Evolutionary conservation across 2,888 invertebrate species (phyloP).

Genomic region (Gisinianus flammeolus): DNA sequence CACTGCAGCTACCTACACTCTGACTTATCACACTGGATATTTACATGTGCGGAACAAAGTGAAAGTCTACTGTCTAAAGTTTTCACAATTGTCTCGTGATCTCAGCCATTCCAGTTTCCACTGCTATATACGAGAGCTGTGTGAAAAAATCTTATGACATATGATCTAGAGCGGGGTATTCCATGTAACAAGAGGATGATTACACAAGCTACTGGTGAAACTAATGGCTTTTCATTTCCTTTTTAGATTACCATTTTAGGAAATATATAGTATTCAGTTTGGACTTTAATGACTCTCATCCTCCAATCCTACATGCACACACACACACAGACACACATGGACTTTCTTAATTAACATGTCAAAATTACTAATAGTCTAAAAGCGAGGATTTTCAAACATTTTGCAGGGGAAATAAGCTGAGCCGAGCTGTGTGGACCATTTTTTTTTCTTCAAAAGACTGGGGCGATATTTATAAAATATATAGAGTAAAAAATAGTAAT

Average conservation of each 20-base stretch:
- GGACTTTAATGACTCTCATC: constrained; percentile 24
- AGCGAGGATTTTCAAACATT: too few relatives aligned
- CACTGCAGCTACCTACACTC: neutral
- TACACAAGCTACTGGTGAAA: neutral
- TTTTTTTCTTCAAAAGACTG: too few relatives aligned
- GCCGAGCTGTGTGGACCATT: too few relatives aligned
- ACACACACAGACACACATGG: neutral
- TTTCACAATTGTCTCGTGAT: too few relatives aligned
- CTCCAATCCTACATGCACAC: neutral
- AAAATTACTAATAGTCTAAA: too few relatives aligned
- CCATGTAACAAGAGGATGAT: neutral
- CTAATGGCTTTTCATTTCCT: constrained; percentile 36
- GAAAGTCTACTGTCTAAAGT: neutral
- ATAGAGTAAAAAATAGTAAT: neutral
- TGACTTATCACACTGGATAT: neutral
- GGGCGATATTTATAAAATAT: too few relatives aligned
- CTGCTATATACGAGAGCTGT: too few relatives aligned
- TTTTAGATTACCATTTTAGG: constrained; percentile 31
- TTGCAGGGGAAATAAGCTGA: too few relatives aligned
- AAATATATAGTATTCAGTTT: constrained; percentile 32
- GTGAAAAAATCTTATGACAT: neutral
- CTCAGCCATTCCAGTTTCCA: too few relatives aligned
- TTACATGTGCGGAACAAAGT: neutral
- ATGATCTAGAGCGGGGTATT: neutral
- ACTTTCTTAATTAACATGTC: too few relatives aligned